phyloP scores from a whole-genome alignment of 2,888 invertebrate genomes.

The Malthinus seriepunctatus region DNA sequence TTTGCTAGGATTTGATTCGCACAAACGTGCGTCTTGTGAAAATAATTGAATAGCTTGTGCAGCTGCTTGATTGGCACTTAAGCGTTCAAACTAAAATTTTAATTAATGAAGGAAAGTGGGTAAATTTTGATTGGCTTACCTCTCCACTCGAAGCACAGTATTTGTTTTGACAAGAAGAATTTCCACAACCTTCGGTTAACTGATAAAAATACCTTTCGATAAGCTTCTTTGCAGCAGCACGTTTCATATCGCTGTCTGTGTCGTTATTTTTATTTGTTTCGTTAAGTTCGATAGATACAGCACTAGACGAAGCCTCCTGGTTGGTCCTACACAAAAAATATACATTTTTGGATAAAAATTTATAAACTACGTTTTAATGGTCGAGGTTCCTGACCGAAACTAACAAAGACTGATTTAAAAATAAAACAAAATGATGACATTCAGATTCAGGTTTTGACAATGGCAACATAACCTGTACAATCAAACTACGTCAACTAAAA shows the following conservation, averaged over 20 bases:
- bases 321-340: conserved; percentile 42
- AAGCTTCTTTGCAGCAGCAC: conserved; percentile 78
- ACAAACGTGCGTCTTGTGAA: conserved; percentile 81
- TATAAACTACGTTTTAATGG: conserved; percentile 7
- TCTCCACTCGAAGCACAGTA: conserved; percentile 90
- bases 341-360: conserved; percentile 15
- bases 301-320: conserved; percentile 54
- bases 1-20: conserved; percentile 76
- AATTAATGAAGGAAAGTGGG: background rate
- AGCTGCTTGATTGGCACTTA: conserved; percentile 88
- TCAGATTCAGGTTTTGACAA: conserved; percentile 46
- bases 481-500: background rate
- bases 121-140: conserved; percentile 54
- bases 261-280: conserved; percentile 39
- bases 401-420: conserved; percentile 33
- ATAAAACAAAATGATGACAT: conserved; percentile 45
- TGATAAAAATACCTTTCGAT: conserved; percentile 94
- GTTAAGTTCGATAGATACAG: conserved; percentile 39
- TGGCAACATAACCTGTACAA: conserved; percentile 45
- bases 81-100: conserved; percentile 53
- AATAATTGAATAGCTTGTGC: conserved; percentile 86
- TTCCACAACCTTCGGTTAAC: conserved; percentile 89
- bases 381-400: conserved; percentile 14
- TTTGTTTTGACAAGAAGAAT: conserved; percentile 81
- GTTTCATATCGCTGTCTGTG: conserved; percentile 70